These are phyloP conservation scores for Zaprionus gabonicus DNA, from an alignment of 1,140 invertebrate genomes.

Conservation along the genomic window DNA sequence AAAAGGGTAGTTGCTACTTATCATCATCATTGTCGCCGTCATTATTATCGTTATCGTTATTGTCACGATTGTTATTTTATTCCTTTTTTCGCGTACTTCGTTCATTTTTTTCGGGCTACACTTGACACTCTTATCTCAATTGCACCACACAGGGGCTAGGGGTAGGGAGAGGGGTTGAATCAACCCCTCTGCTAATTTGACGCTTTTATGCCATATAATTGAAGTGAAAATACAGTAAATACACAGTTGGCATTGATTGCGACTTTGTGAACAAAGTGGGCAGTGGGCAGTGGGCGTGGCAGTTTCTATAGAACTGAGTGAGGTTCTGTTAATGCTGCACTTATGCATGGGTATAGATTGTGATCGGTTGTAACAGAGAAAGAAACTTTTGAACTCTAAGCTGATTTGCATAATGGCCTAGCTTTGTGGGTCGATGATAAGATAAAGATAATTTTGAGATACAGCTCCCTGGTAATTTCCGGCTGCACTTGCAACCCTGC, in stretches of 20 bases:
- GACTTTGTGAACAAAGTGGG: constrained; percentile 20
- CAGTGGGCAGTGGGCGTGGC: background rate
- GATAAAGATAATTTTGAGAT: background rate
- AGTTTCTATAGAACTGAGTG: background rate
- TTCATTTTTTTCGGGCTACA: constrained; percentile 35
- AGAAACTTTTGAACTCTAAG: constrained; percentile 20
- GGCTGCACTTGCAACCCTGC: background rate
- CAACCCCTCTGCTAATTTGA: constrained; percentile 62
- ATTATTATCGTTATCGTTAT: constrained; percentile 33
- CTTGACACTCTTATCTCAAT: constrained; percentile 38
- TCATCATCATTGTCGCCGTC: constrained; percentile 28
- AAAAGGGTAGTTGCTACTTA: constrained; percentile 70
- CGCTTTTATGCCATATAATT: constrained; percentile 68
- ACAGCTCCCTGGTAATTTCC: background rate
- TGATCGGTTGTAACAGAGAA: constrained; percentile 12
- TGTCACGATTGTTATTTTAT: constrained; percentile 38
- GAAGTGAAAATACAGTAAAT: constrained; percentile 54
- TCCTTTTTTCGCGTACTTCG: background rate
- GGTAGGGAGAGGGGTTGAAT: background rate
- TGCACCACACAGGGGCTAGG: background rate
- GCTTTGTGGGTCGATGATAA: constrained; percentile 11
- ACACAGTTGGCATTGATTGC: constrained; percentile 49
- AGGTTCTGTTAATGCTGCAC: constrained; percentile 26
- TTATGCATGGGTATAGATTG: constrained; percentile 30
- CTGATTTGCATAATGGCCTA: constrained; percentile 68